A percentile compares a stretch with the other conserved stretches of the same genome.
Evolutionary conservation across 2,113 vertebrate genomes (phyloP).

Genomic region (Solea solea): DNA sequence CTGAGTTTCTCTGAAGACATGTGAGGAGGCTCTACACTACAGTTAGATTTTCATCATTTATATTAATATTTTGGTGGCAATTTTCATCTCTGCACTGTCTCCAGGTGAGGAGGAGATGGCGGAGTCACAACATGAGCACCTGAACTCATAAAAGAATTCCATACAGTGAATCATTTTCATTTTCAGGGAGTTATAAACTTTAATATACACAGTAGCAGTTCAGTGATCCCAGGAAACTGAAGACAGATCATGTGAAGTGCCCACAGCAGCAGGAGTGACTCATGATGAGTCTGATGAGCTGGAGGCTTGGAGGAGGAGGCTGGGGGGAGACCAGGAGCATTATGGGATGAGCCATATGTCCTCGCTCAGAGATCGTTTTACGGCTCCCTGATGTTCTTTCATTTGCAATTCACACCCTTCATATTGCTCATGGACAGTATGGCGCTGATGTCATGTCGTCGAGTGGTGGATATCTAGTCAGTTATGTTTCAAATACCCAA

Average conservation of each 20-base stretch:
- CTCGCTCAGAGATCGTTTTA: conserved; percentile 27
- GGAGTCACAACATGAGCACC: no score
- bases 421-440: conserved; percentile 22
- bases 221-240: conserved; percentile 20
- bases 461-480: not conserved
- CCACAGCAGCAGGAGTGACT: conserved; percentile 31
- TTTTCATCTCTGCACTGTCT: no score
- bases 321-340: conserved; percentile 20
- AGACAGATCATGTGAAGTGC: conserved; percentile 29
- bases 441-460: conserved; percentile 1
- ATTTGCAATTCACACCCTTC: conserved; percentile 35
- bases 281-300: conserved; percentile 29
- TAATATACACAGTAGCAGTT: not conserved
- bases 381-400: conserved; percentile 24
- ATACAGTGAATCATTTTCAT: not conserved
- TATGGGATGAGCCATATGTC: conserved; percentile 29
- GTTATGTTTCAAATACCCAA: no score
- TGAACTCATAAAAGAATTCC: no score
- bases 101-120: not conserved
- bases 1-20: conserved; percentile 32
- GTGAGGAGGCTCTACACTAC: not conserved
- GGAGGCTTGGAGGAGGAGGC: conserved; percentile 30
- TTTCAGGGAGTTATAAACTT: not conserved
- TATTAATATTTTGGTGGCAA: not conserved
- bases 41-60: not conserved